Percentiles rank a stretch among this genome's conserved stretches.
These are phyloP conservation scores for Chelon labrosus DNA, from an alignment of 2,797 vertebrate genomes.

Conservation along the genomic window DNA sequence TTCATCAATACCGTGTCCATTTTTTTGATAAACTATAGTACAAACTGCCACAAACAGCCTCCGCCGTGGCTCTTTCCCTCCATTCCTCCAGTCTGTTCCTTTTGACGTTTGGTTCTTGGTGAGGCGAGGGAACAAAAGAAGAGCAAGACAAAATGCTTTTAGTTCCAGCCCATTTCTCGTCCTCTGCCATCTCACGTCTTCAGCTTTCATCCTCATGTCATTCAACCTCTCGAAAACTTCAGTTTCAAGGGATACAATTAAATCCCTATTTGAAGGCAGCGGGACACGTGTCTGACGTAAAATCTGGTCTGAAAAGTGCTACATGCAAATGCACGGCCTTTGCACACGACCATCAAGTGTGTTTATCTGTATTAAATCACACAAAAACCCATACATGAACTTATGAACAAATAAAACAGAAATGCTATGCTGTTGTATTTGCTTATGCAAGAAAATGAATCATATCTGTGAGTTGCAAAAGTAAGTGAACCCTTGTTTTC, in stretches of 20 bases:
- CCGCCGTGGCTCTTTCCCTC: constrained; percentile 1
- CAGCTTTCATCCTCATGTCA: constrained; percentile 24
- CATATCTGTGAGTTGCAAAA: too few relatives aligned
- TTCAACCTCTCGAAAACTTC: too few relatives aligned
- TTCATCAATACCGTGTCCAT: constrained; percentile 22
- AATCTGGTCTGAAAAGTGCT: background rate
- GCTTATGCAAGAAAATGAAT: too few relatives aligned
- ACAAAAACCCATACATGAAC: background rate
- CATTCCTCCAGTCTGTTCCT: constrained; percentile 21
- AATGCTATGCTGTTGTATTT: too few relatives aligned
- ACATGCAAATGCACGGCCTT: background rate
- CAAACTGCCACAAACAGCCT: constrained; percentile 10
- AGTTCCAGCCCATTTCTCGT: constrained; percentile 2
- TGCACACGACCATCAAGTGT: too few relatives aligned
- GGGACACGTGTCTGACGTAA: too few relatives aligned
- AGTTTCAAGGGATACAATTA: too few relatives aligned
- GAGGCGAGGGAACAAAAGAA: background rate
- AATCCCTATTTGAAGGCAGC: too few relatives aligned
- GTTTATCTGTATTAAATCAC: background rate
- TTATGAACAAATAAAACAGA: too few relatives aligned
- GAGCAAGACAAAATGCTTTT: constrained; percentile 9
- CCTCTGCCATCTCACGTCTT: constrained; percentile 3
- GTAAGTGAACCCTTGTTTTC: too few relatives aligned
- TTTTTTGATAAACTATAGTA: constrained; percentile 36
- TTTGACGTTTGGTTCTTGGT: constrained; percentile 13